Conservation (phyloP, 2,888 invertebrate genomes). For the Drosophila trichaetosa region DNA sequence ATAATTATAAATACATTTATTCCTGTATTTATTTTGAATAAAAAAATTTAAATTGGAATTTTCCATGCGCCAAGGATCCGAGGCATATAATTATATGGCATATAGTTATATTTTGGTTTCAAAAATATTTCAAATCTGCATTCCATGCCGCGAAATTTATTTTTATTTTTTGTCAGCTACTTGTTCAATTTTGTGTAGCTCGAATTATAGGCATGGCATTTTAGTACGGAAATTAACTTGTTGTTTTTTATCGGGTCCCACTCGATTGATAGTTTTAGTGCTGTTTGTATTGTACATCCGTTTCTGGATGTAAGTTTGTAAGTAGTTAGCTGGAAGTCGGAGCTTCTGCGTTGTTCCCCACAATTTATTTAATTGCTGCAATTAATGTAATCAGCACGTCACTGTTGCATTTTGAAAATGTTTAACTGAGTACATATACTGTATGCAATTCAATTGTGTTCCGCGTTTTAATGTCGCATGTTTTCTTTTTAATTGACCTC, state of each 20-base stretch:
- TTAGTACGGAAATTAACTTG: background rate
- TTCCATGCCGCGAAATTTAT: background rate
- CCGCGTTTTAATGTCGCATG: slow-evolving; percentile 45
- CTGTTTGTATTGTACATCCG: background rate
- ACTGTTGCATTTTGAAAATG: slow-evolving; percentile 40
- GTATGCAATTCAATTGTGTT: slow-evolving; percentile 57
- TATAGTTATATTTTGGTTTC: background rate
- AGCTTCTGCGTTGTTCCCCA: slow-evolving; percentile 12
- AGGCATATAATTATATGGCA: background rate
- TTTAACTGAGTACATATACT: slow-evolving; percentile 34
- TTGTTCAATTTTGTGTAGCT: background rate
- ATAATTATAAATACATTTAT: background rate
- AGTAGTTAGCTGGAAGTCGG: background rate
- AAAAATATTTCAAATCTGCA: background rate
- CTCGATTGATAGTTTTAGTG: background rate
- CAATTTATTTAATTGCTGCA: slow-evolving; percentile 65
- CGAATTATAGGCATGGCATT: background rate
- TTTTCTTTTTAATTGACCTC: slow-evolving; percentile 52
- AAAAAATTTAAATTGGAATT: background rate
- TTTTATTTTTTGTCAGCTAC: background rate
- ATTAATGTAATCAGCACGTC: slow-evolving; percentile 60
- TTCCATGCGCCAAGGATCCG: background rate
- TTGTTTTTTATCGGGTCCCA: background rate
- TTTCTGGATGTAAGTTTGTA: background rate
- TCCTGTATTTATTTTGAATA: background rate